These are phyloP conservation scores for Poicephalus gulielmi DNA, from an alignment of 2,113 vertebrate genomes.

Conservation along the genomic window DNA sequence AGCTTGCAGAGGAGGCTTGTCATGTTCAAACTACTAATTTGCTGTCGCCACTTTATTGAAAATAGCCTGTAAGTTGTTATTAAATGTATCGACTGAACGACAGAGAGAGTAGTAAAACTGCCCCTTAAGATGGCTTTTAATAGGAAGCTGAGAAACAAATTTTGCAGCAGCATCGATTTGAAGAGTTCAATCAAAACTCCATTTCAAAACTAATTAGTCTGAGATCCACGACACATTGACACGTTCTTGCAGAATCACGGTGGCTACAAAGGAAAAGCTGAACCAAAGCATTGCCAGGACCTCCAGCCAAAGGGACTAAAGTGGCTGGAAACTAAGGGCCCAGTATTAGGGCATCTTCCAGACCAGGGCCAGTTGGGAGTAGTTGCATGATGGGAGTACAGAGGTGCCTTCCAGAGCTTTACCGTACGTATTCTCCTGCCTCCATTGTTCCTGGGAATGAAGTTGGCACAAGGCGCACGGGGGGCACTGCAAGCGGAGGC, in stretches of 20 bases:
- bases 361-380: not conserved
- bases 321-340: slow-evolving; percentile 26
- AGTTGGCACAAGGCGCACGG: not conserved
- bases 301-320: slow-evolving; percentile 62
- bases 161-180: slow-evolving; percentile 97
- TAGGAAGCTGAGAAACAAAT: slow-evolving; percentile 95
- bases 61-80: slow-evolving; percentile 90
- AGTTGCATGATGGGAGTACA: not conserved
- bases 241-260: slow-evolving; percentile 82
- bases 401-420: not conserved
- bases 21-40: slow-evolving; percentile 89
- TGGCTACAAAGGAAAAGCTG: slow-evolving; percentile 77
- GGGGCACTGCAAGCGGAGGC: not conserved
- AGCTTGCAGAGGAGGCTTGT: slow-evolving; percentile 85
- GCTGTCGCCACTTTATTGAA: slow-evolving; percentile 89
- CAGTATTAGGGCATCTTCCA: not conserved
- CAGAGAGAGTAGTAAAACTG: slow-evolving; percentile 88
- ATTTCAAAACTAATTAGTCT: slow-evolving; percentile 99
- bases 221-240: slow-evolving; percentile 92
- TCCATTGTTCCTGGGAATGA: not conserved
- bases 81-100: slow-evolving; percentile 91
- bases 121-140: slow-evolving; percentile 92
- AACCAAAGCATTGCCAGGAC: slow-evolving; percentile 77
- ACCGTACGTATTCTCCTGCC: not conserved
- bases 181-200: slow-evolving; percentile 99